Conservation (phyloP, 2,797 vertebrate species). For the Onychomys torridus region DNA sequence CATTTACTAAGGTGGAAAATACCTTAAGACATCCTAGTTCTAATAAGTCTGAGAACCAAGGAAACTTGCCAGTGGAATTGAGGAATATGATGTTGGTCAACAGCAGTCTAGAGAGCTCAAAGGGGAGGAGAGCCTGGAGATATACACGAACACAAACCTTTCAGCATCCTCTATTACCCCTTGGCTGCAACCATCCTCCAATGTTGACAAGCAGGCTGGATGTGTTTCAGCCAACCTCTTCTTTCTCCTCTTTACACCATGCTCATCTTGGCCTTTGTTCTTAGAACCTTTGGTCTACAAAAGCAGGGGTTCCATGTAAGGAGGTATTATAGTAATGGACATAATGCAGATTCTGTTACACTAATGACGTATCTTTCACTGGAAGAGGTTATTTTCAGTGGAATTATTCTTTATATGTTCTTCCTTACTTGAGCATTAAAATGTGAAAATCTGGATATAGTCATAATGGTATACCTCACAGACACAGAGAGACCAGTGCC, state of each 20-base stretch:
- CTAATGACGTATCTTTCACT: background rate
- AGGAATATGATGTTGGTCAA: background rate
- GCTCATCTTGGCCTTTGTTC: background rate
- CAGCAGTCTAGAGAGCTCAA: background rate
- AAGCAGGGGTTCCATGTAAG: background rate
- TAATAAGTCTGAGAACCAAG: background rate
- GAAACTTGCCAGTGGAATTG: background rate
- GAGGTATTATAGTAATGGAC: background rate
- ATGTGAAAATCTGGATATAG: conserved; percentile 30
- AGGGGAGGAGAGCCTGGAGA: background rate
- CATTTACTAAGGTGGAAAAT: conserved; percentile 31
- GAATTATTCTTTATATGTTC: conserved; percentile 16
- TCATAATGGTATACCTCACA: background rate
- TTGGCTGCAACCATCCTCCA: background rate
- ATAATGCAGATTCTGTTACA: background rate
- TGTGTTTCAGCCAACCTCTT: background rate
- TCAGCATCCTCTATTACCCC: background rate
- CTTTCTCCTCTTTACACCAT: background rate
- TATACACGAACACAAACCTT: background rate
- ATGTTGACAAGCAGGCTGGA: background rate
- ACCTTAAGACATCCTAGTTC: background rate
- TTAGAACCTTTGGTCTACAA: background rate
- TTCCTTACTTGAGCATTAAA: background rate
- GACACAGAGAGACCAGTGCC: background rate
- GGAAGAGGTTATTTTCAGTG: background rate